Conservation (phyloP, 2,888 invertebrate species). For the Nezara viridula region DNA sequence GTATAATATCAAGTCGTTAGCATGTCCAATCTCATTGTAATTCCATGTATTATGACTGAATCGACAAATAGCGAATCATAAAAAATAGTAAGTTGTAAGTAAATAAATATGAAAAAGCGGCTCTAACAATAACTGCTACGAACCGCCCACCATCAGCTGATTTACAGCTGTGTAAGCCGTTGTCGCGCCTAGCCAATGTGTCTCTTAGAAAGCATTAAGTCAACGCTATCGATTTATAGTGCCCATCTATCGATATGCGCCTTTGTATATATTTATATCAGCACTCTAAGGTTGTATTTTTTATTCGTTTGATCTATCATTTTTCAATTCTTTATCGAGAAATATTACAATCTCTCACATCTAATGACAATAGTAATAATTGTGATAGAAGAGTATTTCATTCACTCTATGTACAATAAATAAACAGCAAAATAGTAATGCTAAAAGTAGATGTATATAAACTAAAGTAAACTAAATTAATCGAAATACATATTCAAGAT, state of each 20-base stretch:
- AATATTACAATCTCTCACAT: no score
- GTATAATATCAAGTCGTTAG: no score
- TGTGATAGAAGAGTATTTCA: no score
- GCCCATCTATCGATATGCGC: neutral
- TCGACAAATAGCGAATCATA: no score
- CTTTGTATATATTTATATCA: neutral
- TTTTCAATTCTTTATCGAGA: no score
- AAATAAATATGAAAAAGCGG: neutral
- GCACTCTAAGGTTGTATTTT: neutral
- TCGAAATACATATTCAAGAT: no score
- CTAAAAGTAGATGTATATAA: no score
- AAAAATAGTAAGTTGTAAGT: neutral
- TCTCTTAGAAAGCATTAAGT: neutral
- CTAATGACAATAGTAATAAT: no score
- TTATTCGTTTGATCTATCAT: no score
- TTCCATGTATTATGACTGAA: neutral
- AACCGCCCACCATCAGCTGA: neutral
- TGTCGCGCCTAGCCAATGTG: neutral
- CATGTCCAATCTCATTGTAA: neutral
- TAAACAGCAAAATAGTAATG: no score
- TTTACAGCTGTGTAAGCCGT: neutral
- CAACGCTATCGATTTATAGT: constrained; percentile 22
- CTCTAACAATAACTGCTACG: neutral
- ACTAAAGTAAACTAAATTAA: no score
- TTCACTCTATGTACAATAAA: no score